phyloP scores from a whole-genome alignment of 2,113 vertebrate genomes.

The Myrmophylax atrothorax region DNA sequence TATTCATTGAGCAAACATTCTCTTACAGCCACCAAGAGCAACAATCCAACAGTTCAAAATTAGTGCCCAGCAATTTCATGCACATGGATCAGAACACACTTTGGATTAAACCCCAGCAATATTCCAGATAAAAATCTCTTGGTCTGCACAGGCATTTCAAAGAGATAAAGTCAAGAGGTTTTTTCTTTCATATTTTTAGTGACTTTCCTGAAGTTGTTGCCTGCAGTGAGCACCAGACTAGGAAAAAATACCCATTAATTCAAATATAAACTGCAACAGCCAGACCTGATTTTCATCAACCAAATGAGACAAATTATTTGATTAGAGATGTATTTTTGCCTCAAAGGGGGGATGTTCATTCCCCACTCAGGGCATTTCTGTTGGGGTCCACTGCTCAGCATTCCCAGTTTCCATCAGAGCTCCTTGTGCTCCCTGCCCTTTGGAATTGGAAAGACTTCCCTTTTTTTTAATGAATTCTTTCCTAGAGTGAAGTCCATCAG shows the following conservation, averaged over 20 bases:
- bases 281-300: too few species aligned
- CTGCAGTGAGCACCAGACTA: neutral
- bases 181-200: neutral
- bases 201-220: neutral
- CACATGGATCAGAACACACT: neutral
- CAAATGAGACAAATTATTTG: too few species aligned
- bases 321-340: neutral
- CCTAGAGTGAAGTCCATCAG: neutral
- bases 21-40: neutral
- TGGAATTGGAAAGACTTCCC: neutral
- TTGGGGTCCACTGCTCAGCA: neutral
- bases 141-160: neutral
- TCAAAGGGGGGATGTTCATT: neutral
- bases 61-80: neutral
- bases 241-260: neutral
- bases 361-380: neutral
- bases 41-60: neutral
- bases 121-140: neutral
- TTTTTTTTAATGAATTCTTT: neutral
- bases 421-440: neutral
- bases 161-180: rapidly evolving
- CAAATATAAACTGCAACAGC: neutral
- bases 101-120: neutral
- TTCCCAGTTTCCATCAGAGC: neutral
- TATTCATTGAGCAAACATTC: neutral